Percentiles rank a stretch among this genome's conserved stretches.
Evolutionary conservation across 2,888 invertebrate species (phyloP).

Genomic region (Ochlodes sylvanus): DNA sequence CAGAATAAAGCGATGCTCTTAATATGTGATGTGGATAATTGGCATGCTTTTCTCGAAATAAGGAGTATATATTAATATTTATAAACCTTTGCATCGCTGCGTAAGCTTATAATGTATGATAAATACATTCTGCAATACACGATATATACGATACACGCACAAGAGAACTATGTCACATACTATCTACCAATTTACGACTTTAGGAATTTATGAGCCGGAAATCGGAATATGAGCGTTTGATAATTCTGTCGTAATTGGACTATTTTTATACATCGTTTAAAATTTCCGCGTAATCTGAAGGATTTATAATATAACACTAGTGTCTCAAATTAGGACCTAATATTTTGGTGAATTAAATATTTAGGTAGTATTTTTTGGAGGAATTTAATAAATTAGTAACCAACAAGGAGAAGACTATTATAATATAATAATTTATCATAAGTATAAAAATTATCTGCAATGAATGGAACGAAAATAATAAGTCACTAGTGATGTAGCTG

Average conservation of each 20-base stretch:
- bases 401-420: too few relatives aligned
- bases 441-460: too few relatives aligned
- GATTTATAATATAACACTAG: too few relatives aligned
- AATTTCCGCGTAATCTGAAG: too few relatives aligned
- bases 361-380: too few relatives aligned
- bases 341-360: too few relatives aligned
- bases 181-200: constrained; percentile 27
- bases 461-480: too few relatives aligned
- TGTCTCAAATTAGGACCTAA: too few relatives aligned
- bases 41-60: constrained; percentile 78
- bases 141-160: constrained; percentile 8
- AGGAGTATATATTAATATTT: constrained; percentile 49
- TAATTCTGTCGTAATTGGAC: neutral
- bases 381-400: too few relatives aligned
- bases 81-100: constrained; percentile 53
- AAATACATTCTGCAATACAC: constrained; percentile 30
- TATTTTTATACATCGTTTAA: neutral
- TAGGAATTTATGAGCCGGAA: neutral
- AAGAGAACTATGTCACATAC: neutral
- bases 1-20: constrained; percentile 77
- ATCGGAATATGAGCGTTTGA: neutral
- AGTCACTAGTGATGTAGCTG: too few relatives aligned
- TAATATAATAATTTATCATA: too few relatives aligned
- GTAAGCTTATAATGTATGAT: constrained; percentile 43
- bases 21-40: constrained; percentile 82